Base-by-base conservation (phyloP, 2,113 vertebrate species). In the Taurulus bubalis region DNA sequence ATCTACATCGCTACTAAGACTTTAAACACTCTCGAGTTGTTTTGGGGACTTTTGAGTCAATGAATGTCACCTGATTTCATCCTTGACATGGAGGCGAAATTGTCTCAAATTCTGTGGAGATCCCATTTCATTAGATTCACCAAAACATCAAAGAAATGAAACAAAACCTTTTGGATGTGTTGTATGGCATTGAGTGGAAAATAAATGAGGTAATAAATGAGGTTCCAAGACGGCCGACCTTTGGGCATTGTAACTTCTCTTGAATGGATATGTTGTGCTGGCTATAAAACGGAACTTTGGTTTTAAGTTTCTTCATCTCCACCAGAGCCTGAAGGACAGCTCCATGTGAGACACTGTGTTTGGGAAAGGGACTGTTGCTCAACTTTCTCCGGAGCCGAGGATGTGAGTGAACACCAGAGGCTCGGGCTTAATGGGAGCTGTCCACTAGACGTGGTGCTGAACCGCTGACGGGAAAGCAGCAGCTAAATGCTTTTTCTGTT, bases 371-470 rank as follows among this genome's bases (percentile, higher is more conserved):
- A 8, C 8, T 20, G 12, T 8, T 14, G 42, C 28, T 9, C 32
- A n/a, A 14, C n/a, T 24, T 71, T 12, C 6, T 3, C 22, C 20
- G 24, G 34, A 47, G 34, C 15, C 3, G 62, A 56, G 15, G 47
- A 40, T 18, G 15, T 64, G 56, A 70, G 64, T 34, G 32, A 70
- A 15, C n/a, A 42, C 15, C 60, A 18, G 9, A 11, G 16, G 45
- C 36, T 18, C 0, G 10, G n/a, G 3, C 32, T 62, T 62, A 49
- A 77, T 18, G 1, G 83, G 74, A 89, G 85, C 85, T 90, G 90
- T 90, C 83, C 84, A 69, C 4, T 0, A 8, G 10, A 40, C 12
- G 47, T 64, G 84, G 88, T 87, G 83, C 88, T 85, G 85, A 90
- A 87, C 32, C 26, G 51, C 65, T 55, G 59, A 79, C 28, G 49